These are phyloP conservation scores for Hirundo rustica DNA, from an alignment of 2,797 vertebrate genomes.

Conservation along the genomic window DNA sequence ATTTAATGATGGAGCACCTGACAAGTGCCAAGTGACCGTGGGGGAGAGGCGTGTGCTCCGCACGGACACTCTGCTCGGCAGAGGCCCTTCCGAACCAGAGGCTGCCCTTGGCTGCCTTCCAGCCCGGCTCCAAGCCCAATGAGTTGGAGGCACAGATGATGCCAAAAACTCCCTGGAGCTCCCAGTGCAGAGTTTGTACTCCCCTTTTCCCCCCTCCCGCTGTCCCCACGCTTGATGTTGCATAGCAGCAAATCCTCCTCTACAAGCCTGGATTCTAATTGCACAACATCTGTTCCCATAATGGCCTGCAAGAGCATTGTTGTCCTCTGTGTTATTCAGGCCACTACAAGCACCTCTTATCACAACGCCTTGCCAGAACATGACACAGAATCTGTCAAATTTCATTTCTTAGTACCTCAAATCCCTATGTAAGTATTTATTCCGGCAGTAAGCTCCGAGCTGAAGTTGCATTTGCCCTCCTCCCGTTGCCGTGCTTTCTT, in stretches of 20 bases:
- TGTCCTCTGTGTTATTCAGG: slow-evolving; percentile 86
- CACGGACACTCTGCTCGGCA: neutral
- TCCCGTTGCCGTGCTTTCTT: slow-evolving; percentile 82
- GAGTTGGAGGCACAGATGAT: slow-evolving; percentile 69
- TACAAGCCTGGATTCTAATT: slow-evolving; percentile 82
- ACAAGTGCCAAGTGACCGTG: neutral
- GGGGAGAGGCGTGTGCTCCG: slow-evolving; percentile 16
- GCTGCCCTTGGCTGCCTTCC: slow-evolving; percentile 68
- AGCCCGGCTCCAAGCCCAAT: slow-evolving; percentile 66
- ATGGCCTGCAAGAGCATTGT: slow-evolving; percentile 84
- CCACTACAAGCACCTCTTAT: slow-evolving; percentile 88
- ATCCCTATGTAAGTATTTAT: slow-evolving; percentile 88
- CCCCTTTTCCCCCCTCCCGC: neutral
- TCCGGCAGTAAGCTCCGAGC: slow-evolving; percentile 80
- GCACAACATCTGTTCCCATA: slow-evolving; percentile 87
- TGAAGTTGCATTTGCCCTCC: slow-evolving; percentile 77
- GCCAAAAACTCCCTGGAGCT: slow-evolving; percentile 75
- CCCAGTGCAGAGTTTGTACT: slow-evolving; percentile 61
- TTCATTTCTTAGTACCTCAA: slow-evolving; percentile 88
- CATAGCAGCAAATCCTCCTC: slow-evolving; percentile 81
- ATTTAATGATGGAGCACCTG: neutral
- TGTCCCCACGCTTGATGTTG: slow-evolving; percentile 73
- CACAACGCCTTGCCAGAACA: slow-evolving; percentile 85
- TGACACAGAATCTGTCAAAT: slow-evolving; percentile 89
- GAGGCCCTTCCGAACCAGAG: slow-evolving; percentile 37